Conservation (phyloP, 2,888 invertebrate genomes). For the Spilosoma lubricipeda region DNA sequence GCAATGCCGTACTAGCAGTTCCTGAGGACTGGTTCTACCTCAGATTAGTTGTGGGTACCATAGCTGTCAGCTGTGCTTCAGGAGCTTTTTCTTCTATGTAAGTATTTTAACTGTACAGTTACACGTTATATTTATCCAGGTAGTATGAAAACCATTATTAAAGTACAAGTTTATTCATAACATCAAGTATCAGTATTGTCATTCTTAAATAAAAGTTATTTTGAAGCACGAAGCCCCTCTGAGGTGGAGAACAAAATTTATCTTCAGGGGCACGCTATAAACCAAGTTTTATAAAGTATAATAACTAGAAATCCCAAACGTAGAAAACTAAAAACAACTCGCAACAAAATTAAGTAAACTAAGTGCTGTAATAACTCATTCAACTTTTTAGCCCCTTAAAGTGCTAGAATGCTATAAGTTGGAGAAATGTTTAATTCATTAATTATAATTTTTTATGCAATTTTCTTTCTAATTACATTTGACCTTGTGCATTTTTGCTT, state of each 20-base stretch:
- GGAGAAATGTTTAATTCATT: not conserved
- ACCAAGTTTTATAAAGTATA: not conserved
- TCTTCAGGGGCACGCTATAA: not conserved
- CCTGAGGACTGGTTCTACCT: slow-evolving; percentile 56
- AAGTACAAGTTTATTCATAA: not conserved
- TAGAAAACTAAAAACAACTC: not conserved
- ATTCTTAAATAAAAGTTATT: not conserved
- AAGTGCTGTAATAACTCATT: slow-evolving; percentile 8
- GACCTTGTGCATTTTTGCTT: not conserved
- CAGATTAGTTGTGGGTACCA: slow-evolving; percentile 54
- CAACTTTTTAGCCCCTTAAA: slow-evolving; percentile 7
- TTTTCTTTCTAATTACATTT: not conserved
- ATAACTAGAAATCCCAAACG: slow-evolving; percentile 5
- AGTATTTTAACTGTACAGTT: slow-evolving; percentile 32
- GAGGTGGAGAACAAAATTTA: not conserved
- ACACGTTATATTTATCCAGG: not conserved
- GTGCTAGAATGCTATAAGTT: not conserved
- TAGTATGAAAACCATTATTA: not conserved
- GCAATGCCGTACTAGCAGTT: slow-evolving; percentile 54
- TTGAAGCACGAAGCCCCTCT: not conserved
- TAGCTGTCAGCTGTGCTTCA: slow-evolving; percentile 54
- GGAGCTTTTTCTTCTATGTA: slow-evolving; percentile 59
- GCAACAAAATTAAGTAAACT: not conserved
- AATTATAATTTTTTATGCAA: not conserved
- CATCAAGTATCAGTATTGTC: not conserved